Base-by-base conservation (phyloP, 2,888 invertebrate species). In the Trichacis sp. region DNA sequence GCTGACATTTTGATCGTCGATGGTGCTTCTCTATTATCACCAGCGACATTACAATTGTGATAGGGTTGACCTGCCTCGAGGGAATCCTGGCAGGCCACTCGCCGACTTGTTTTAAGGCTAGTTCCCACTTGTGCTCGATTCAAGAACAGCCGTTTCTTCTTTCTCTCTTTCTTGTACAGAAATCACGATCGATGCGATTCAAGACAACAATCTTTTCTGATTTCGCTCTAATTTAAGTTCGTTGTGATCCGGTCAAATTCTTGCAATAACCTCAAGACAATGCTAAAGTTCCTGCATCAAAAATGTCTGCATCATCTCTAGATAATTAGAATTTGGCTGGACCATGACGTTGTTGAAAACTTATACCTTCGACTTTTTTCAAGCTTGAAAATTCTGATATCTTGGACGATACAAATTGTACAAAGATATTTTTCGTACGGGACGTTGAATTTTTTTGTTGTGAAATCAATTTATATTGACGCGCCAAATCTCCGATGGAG, bases 1-100 rank as follows among this genome's bases (percentile, higher is more conserved):
- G 55, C 53, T 64, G 65, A 64, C 65, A 40, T 60, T 70, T 43
- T 70, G 59, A 70, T 64, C 55, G 65, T 70, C 36, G 67, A 56
- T 64, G 65, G 60, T 70, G 58, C 45, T 61, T 73, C 69, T 63
- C 67, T 68, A 70, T 72, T 72, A 71, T 69, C 73, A 73, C 69
- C 72, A 68, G 73, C 76, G 78, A 68, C 79, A 80, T 78, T 72
- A 71, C 71, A 71, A 84, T 82, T 84, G 84, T 83, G 84, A 84
- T 83, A 82, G 80, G 77, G 83, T 78, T 78, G 73, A 24, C 71
- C 74, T 71, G 73, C 71, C 67, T 68, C 64, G 68, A 70, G 56
- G 66, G 62, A 67, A 64, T 72, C 66, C 53, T 67, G 73, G 69
- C 72, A 74, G 73, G 70, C 74, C 73, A 69, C 78, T 78, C 77